Evolutionary conservation across 2,888 invertebrate genomes (phyloP).

Genomic region (Pocota personata): DNA sequence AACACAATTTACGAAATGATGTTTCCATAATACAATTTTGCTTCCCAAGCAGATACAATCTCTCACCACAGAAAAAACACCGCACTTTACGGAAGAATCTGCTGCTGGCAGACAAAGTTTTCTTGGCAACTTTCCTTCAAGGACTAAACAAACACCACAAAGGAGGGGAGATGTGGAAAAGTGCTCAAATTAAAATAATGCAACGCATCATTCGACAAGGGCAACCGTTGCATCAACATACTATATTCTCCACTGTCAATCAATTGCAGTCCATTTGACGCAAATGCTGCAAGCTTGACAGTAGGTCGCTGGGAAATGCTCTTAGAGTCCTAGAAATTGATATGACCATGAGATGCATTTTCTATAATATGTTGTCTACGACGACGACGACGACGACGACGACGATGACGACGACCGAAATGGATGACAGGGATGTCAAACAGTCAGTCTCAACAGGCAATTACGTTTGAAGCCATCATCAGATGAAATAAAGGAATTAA

Average conservation of each 20-base stretch:
- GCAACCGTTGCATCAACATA: constrained; percentile 54
- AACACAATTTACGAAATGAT: constrained; percentile 68
- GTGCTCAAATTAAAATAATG: constrained; percentile 60
- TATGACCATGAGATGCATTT: constrained; percentile 55
- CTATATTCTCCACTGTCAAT: constrained; percentile 62
- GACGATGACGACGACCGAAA: constrained; percentile 48
- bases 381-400: background rate
- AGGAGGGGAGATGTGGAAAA: background rate
- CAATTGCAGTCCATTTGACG: constrained; percentile 58
- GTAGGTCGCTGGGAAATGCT: constrained; percentile 43
- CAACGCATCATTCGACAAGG: constrained; percentile 52
- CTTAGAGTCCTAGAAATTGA: constrained; percentile 21
- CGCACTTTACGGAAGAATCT: constrained; percentile 51
- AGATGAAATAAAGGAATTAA: constrained; percentile 53
- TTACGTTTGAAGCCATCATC: constrained; percentile 68
- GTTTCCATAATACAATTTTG: constrained; percentile 72
- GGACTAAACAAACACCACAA: constrained; percentile 54
- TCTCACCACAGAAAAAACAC: constrained; percentile 44
- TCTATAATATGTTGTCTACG: constrained; percentile 21
- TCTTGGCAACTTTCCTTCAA: constrained; percentile 65
- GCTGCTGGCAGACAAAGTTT: constrained; percentile 63
- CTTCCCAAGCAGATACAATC: constrained; percentile 70
- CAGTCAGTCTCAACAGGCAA: constrained; percentile 70
- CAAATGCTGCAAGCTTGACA: constrained; percentile 62
- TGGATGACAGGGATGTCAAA: constrained; percentile 70